Evolutionary conservation across 2,113 vertebrate species (phyloP).

Genomic region (Loxodonta africana): DNA sequence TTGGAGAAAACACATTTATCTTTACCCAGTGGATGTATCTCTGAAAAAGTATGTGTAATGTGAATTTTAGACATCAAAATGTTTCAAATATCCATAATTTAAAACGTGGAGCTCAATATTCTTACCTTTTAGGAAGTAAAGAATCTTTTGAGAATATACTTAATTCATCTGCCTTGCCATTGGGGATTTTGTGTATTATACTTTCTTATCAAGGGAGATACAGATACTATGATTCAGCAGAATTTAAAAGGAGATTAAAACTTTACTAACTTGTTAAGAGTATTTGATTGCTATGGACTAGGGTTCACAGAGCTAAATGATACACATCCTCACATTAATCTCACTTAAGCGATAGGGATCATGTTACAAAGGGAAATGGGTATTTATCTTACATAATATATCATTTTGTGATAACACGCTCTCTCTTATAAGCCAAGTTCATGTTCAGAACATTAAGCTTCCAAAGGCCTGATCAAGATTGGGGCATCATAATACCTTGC

Average conservation of each 20-base stretch:
- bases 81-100: neutral
- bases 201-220: neutral
- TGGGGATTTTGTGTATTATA: neutral
- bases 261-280: no score
- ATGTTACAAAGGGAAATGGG: neutral
- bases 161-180: neutral
- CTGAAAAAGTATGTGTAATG: neutral
- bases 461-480: neutral
- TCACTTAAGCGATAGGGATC: neutral
- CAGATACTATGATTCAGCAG: neutral
- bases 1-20: neutral
- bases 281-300: neutral
- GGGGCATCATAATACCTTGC: neutral
- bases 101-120: neutral
- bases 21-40: neutral
- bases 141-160: neutral
- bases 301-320: neutral
- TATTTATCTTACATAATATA: neutral
- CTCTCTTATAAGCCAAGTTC: neutral
- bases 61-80: slow-evolving; percentile 10
- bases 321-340: neutral
- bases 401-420: neutral
- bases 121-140: neutral
- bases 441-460: neutral
- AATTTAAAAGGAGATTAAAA: neutral